Base-by-base conservation (phyloP, 1,140 invertebrate species). In the Lutraria rhynchaena region DNA sequence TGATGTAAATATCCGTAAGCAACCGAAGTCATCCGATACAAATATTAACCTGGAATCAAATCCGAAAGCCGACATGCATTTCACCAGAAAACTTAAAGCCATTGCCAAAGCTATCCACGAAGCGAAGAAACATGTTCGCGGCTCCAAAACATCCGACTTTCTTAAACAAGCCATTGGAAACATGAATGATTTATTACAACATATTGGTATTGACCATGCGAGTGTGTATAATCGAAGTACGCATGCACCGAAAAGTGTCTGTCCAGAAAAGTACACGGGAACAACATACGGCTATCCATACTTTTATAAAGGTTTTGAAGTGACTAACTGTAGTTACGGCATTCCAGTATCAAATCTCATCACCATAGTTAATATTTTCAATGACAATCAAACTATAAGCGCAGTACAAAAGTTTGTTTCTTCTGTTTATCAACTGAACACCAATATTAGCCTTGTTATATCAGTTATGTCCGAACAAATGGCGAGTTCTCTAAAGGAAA, bases 281-380 rank as follows among this genome's bases (percentile, higher is more conserved):
- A 74, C 77, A 9, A 33, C 46, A 1, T 84, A 70, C 46, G 82
- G 80, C 17, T 83, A 78, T 61, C 85, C 85, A 2, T 82, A 78
- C 24, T 86, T 75, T 44, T 76, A 86, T 29, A 78, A 74, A 44
- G 85, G 85, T 3, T 84, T 84, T 69, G 78, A 82, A 82, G 63
- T 51, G 0, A 35, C 22, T 15, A 73, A 80, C 41, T 86, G 85
- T 80, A 27, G 41, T 1, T 58, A 74, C 60, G 46, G 19, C 13
- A 73, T 13, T 37, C 41, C 71, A 19, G 19, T 83, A 2, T 49
- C 31, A 13, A 13, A 71, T 13, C 19, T 86, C 4, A 53, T 86
- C 19, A 83, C 74, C 15, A 31, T 85, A 31, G 22, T 83, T n/a
- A 65, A 35, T 19, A n/a, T 51, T 55, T 17, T 71, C 35, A 35